Base-by-base conservation (phyloP, 2,888 invertebrate species). In the Ectemnius cavifrons region DNA sequence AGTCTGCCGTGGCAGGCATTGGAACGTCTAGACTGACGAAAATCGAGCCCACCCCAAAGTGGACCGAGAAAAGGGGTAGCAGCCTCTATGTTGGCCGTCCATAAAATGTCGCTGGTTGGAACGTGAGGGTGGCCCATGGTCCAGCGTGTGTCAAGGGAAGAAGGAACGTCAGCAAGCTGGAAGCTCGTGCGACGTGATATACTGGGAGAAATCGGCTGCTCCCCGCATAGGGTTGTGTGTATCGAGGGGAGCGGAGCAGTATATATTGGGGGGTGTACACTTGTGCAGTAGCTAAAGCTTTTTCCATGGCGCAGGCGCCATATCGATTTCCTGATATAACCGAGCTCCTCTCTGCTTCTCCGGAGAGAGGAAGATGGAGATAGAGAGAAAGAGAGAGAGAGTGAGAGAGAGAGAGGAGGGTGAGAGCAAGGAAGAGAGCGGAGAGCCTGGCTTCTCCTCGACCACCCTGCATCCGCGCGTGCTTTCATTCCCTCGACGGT, bases 251-350 rank as follows among this genome's bases (percentile, higher is more conserved):
- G 52, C 52, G 52, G 14, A 52, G 52, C 52, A 5, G 52, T 16
- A 13, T 52, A 13, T 52, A 52, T 16, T 5, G n/a, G 16, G 52
- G 52, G 52, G 4, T 52, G n/a, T 14, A 14, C n/a, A 52, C 37
- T 16, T 14, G 52, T 52, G 66, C 69, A 37, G 37, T 37, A 37
- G 67, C 63, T 65, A 72, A 64, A 66, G 62, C 67, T 66, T 72
- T 74, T 63, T 28, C 13, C 66, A 37, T 20, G 77, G 83, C 86
- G 88, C 88, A 81, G 81, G 85, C 88, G 88, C 84, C 82, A 71
- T 84, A 88, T 88, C 83, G 88, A 88, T 88, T 86, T 87, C 83
- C 78, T 68, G 67, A 61, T 47, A 68, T 68, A 65, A 56, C 68
- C 66, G 28, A 67, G 49, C 63, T 58, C 61, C 37, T 65, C 57